Conservation (phyloP, 2,888 invertebrate genomes). For the Cantharis rustica region DNA sequence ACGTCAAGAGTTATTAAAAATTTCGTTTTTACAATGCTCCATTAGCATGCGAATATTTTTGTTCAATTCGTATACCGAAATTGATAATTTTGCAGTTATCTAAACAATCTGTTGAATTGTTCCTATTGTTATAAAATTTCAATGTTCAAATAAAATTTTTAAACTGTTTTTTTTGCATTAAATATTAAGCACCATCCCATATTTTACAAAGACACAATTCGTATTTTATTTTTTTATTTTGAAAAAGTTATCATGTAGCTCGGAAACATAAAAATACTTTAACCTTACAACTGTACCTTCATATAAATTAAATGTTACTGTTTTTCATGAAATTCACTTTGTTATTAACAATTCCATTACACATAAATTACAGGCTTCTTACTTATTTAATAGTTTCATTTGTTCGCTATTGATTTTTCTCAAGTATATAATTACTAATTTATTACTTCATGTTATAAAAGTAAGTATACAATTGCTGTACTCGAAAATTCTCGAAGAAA, state of each 20-base stretch:
- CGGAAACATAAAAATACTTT: neutral
- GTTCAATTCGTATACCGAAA: neutral
- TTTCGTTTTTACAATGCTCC: neutral
- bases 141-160: neutral
- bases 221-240: neutral
- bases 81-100: neutral
- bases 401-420: slow-evolving; percentile 1
- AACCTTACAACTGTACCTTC: neutral
- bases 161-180: neutral
- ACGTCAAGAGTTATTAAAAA: neutral
- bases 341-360: slow-evolving; percentile 4
- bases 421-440: neutral
- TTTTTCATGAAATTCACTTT: neutral
- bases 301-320: neutral
- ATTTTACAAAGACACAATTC: neutral
- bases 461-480: neutral
- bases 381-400: slow-evolving; percentile 3
- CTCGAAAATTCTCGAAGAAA: neutral
- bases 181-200: neutral
- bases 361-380: neutral
- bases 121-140: neutral
- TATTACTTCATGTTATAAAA: neutral
- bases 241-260: neutral
- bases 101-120: neutral
- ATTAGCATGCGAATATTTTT: neutral